Evolutionary conservation across 2,113 vertebrate species (phyloP).

Genomic region (Numenius arquata): DNA sequence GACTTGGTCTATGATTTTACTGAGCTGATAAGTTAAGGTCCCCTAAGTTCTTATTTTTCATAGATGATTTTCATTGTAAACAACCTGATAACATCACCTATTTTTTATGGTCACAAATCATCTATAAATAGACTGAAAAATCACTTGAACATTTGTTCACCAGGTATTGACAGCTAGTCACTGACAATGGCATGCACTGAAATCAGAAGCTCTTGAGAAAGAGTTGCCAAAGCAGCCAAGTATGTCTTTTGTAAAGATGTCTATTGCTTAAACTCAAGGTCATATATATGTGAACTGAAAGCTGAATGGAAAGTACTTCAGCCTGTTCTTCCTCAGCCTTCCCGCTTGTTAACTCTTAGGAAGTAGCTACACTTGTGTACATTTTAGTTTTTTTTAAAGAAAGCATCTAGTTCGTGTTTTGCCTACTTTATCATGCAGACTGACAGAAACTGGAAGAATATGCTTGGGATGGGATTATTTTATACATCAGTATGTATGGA

Average conservation of each 20-base stretch:
- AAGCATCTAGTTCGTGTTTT: background rate
- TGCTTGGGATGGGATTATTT: background rate
- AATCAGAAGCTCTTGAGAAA: background rate
- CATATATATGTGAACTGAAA: background rate
- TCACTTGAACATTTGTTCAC: background rate
- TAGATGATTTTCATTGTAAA: background rate
- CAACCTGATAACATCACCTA: background rate
- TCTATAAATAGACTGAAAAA: background rate
- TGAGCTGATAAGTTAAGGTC: background rate
- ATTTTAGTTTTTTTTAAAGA: background rate
- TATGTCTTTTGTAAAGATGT: background rate
- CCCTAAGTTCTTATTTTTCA: background rate
- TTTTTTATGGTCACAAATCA: background rate
- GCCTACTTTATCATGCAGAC: background rate
- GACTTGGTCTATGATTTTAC: background rate
- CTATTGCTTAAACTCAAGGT: background rate
- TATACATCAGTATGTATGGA: background rate
- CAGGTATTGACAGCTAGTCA: background rate
- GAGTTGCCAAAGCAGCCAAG: background rate
- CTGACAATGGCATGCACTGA: background rate
- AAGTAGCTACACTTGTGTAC: background rate
- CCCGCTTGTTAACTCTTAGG: background rate
- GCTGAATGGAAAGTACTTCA: background rate
- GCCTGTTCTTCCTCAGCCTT: background rate
- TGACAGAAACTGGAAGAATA: background rate